A percentile compares a stretch with the other conserved stretches of the same genome.
phyloP scores from a whole-genome alignment of 2,888 invertebrate species.

The Tiphia femorata region DNA sequence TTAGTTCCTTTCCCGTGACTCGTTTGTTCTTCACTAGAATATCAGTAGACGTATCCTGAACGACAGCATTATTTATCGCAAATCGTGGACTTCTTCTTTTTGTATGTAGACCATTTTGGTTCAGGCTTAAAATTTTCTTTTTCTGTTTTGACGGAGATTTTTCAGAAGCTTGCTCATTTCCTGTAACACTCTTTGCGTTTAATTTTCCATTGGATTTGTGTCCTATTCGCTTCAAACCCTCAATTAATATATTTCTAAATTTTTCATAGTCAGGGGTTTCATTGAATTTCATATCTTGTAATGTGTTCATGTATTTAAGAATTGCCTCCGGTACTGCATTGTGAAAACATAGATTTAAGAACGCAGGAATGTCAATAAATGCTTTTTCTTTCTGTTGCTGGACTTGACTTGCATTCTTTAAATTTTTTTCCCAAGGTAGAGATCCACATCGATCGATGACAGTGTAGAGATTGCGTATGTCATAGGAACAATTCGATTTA shows the following conservation, averaged over 20 bases:
- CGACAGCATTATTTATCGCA: constrained; percentile 10
- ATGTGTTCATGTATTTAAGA: constrained; percentile 75
- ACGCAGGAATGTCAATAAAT: constrained; percentile 72
- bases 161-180: constrained; percentile 1
- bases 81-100: constrained; percentile 26
- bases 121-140: constrained; percentile 6
- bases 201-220: constrained; percentile 73
- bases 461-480: too few relatives aligned
- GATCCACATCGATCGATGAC: too few relatives aligned
- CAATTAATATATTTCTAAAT: constrained; percentile 76
- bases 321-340: constrained; percentile 63
- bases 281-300: constrained; percentile 78
- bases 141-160: constrained; percentile 15
- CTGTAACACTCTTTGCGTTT: constrained; percentile 68
- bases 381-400: constrained; percentile 79
- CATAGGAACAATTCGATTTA: too few relatives aligned
- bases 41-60: constrained; percentile 56
- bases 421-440: constrained; percentile 86
- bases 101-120: background rate
- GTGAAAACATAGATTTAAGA: constrained; percentile 68
- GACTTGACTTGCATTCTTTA: constrained; percentile 74
- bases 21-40: constrained; percentile 56
- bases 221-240: constrained; percentile 76
- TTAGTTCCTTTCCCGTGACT: constrained; percentile 49
- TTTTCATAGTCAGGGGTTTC: constrained; percentile 81